Evolutionary conservation across 2,113 vertebrate species (phyloP), one percentile per base, ranked within the genome.

Genomic region (Melanotaenia duboulayi): DNA sequence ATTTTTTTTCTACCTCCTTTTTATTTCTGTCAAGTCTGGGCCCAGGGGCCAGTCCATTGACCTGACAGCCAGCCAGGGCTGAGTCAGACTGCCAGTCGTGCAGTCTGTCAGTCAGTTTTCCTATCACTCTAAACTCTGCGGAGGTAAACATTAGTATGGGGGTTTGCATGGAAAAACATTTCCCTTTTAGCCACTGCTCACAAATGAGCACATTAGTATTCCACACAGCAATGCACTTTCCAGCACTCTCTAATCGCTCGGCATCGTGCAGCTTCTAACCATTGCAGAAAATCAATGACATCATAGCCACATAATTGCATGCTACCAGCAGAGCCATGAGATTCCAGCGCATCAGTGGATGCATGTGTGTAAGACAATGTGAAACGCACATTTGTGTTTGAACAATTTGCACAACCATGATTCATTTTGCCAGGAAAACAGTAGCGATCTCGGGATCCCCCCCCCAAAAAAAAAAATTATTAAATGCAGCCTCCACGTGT

Each of bases 221-320:
- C 92, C 89, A 91, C 91, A 87, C 85, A 87, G 90, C 79, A 68
- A 89, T 77, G 91, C 93, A 92, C 89, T 94, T 94, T 93, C 92
- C 92, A 90, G 87, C 62, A 14, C 76, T 82, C 70, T 49, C 90
- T 91, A 92, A 92, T 92, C 87, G 82, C 81, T 83, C 65, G 9
- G 81, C 81, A 77, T 82, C 59, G 54, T 50, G 11, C 80, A 66
- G 82, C 88, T 88, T 84, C 91, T 80, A 85, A 89, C 85, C 74
- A 69, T 63, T 73, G 88, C 85, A 87, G 85, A 77, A 91, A 93
- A 93, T 91, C 90, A 85, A 90, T 94, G 93, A 93, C 93, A 93
- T 94, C 93, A 94, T 92, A 87, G 91, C 93, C 91, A 92, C 92
- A 94, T 93, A 93, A 94, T 94, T 92, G 87, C 85, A 90, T 65